These are phyloP conservation scores for Hydrozoanthus gracilis DNA, from an alignment of 92 coral and sea anemone genomes.

Conservation along the genomic window DNA sequence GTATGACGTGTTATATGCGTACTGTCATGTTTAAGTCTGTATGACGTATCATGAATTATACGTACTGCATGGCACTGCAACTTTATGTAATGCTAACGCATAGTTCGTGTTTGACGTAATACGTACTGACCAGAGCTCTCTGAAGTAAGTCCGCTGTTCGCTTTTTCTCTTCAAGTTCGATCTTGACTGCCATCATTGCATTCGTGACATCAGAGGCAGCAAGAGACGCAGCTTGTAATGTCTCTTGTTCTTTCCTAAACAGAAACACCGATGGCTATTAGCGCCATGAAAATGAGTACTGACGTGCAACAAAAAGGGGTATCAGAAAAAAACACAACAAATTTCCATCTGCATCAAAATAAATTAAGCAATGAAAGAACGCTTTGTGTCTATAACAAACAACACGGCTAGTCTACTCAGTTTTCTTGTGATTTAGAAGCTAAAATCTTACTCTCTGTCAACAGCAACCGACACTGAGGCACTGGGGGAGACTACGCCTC, in stretches of 20 bases:
- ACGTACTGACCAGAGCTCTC: slow-evolving; percentile 85
- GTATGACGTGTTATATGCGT: too few species aligned
- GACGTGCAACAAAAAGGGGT: too few species aligned
- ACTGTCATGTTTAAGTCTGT: too few species aligned
- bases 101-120: background rate
- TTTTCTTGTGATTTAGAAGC: background rate
- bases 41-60: too few species aligned
- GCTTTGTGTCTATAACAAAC: background rate
- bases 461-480: slow-evolving; percentile 69
- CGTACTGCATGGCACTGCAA: too few species aligned
- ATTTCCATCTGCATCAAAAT: too few species aligned
- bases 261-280: background rate
- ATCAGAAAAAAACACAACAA: too few species aligned
- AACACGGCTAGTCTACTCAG: background rate
- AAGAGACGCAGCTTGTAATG: slow-evolving; percentile 83
- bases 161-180: slow-evolving; percentile 96
- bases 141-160: slow-evolving; percentile 92
- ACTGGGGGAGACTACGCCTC: slow-evolving; percentile 82
- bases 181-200: slow-evolving; percentile 96
- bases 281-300: background rate
- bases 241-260: slow-evolving; percentile 77
- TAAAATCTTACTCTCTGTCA: slow-evolving; percentile 73
- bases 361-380: too few species aligned
- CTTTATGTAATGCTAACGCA: background rate
- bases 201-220: slow-evolving; percentile 96